These are phyloP conservation scores for Prosopocoilus inquinatus DNA, from an alignment of 2,888 invertebrate species.

Conservation along the genomic window DNA sequence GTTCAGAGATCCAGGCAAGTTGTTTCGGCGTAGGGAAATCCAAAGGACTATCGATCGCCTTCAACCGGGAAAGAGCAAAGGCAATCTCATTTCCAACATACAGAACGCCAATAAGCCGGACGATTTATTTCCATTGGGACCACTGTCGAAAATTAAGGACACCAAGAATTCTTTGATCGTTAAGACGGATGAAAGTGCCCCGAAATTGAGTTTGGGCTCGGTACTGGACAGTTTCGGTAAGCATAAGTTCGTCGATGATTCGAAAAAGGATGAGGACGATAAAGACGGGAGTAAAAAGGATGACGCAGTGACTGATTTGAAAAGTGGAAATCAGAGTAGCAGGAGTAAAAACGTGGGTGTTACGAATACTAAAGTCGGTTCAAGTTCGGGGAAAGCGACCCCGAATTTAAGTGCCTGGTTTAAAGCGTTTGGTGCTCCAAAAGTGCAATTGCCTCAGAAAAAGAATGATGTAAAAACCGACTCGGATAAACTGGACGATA, in stretches of 20 bases:
- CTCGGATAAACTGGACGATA: constrained; percentile 31
- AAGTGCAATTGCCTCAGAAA: constrained; percentile 54
- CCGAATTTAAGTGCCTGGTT: constrained; percentile 91
- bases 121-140: constrained; percentile 57
- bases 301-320: constrained; percentile 21
- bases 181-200: constrained; percentile 68
- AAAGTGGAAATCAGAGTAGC: constrained; percentile 41
- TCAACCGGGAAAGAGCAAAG: constrained; percentile 85
- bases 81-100: constrained; percentile 74
- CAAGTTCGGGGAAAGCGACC: constrained; percentile 55
- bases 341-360: constrained; percentile 25
- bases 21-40: constrained; percentile 63
- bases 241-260: constrained; percentile 62
- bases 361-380: constrained; percentile 27
- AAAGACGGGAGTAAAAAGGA: constrained; percentile 24
- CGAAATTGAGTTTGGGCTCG: constrained; percentile 81
- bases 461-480: constrained; percentile 47
- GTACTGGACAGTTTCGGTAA: constrained; percentile 75
- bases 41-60: constrained; percentile 80
- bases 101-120: constrained; percentile 59
- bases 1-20: constrained; percentile 47
- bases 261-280: constrained; percentile 49
- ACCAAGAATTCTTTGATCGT: constrained; percentile 56
- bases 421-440: constrained; percentile 87
- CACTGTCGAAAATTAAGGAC: constrained; percentile 59